Evolutionary conservation across 2,113 vertebrate species (phyloP), one percentile per base, ranked within the genome.

Genomic region (Gallinago media): DNA sequence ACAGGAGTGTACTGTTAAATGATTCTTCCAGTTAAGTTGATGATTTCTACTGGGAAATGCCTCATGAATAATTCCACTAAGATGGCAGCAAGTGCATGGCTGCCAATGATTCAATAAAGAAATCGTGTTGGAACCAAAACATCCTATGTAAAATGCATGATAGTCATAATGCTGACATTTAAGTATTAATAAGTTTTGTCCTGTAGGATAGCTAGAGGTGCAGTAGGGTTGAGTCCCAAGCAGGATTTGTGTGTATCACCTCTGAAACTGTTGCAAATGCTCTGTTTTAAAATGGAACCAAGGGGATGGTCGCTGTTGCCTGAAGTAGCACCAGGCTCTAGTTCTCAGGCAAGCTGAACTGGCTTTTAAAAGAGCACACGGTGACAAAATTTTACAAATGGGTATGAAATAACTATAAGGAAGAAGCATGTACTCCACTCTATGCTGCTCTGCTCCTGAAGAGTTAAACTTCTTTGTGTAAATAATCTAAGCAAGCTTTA

Each of bases 121-220:
- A 98, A 94, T 97, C 21, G 26, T 94, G 93, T 96, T 96, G 74
- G 68, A 97, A 92, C 77, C 74, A 94, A 97, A 97, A 85, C 76
- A 96, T 92, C 81, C 76, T 85, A 95, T 98, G 93, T 97, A 98
- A 98, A 98, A 98, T 98, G 95, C 92, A 98, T 98, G 92, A 95
- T 96, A 94, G 66, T 96, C 86, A 93, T 98, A 98, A 97, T 97
- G 96, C 85, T 95, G 49, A 61, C 63, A 34, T 97, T 98, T 96
- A 98, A 98, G 89, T 96, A 98, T 98, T 98, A 96, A 98, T 98
- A 94, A 81, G 46, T 80, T 92, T 42, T 73, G 23, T 95, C 66
- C 90, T 96, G 55, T 78, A 95, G 88, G 65, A 75, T 86, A 96
- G 62, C 71, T 72, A 92, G 85, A 94, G 38, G 34, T 97, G 93